These are phyloP conservation scores for Harpagifer antarcticus DNA, from an alignment of 2,797 vertebrate species.

Conservation along the genomic window DNA sequence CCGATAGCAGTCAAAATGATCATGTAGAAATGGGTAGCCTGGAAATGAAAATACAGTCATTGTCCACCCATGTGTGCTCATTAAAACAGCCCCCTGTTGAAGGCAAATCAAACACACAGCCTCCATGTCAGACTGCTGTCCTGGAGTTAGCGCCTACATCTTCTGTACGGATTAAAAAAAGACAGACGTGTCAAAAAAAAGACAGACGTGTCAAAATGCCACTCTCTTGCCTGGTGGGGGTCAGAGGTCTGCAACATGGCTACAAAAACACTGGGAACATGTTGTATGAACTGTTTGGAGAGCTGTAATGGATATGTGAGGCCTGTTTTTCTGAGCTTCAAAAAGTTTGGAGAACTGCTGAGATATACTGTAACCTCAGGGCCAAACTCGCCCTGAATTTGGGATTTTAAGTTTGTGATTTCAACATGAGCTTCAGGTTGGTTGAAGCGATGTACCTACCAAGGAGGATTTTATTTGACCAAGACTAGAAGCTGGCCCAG, in stretches of 20 bases:
- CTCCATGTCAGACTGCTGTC: constrained; percentile 31
- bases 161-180: constrained; percentile 11
- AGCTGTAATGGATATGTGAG: constrained; percentile 30
- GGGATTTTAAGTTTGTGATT: neutral
- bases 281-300: constrained; percentile 39
- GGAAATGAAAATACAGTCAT: constrained; percentile 15
- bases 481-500: neutral
- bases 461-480: neutral
- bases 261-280: constrained; percentile 9
- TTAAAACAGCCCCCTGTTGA: constrained; percentile 28
- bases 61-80: neutral
- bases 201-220: constrained; percentile 19
- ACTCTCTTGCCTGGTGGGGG: constrained; percentile 5
- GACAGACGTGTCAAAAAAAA: constrained; percentile 30
- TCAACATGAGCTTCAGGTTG: neutral
- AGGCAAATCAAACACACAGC: neutral
- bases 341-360: constrained; percentile 22
- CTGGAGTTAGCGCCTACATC: constrained; percentile 1
- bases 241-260: constrained; percentile 40
- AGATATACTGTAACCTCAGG: neutral
- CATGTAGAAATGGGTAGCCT: neutral
- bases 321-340: constrained; percentile 9
- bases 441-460: neutral
- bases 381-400: neutral
- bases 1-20: neutral